phyloP scores from a whole-genome alignment of 2,113 vertebrate species.

The Scytalopus superciliaris region DNA sequence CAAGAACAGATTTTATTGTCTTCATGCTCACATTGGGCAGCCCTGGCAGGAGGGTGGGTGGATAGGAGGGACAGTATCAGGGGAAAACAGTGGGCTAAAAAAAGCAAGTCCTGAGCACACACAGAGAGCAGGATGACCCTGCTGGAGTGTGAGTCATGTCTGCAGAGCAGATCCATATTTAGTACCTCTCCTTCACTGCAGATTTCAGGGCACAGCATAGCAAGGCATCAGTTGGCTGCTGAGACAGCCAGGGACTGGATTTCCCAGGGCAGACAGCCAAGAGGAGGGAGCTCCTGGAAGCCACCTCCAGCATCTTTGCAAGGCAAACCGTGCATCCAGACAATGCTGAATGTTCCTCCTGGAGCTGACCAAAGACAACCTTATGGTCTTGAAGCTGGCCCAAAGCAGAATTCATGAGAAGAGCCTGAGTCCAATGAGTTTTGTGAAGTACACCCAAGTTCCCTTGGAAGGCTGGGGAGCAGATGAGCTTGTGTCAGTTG shows the following conservation, averaged over 20 bases:
- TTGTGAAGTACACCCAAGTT: background rate
- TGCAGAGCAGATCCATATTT: background rate
- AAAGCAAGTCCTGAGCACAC: background rate
- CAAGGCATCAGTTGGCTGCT: background rate
- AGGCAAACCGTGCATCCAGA: background rate
- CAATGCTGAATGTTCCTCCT: background rate
- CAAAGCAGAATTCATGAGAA: background rate
- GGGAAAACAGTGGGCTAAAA: background rate
- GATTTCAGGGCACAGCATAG: background rate
- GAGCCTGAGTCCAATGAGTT: background rate
- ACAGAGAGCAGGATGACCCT: background rate
- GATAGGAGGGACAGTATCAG: background rate
- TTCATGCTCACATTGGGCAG: background rate
- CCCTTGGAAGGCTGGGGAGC: background rate
- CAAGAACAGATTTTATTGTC: background rate
- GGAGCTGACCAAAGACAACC: background rate
- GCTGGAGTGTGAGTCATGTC: background rate
- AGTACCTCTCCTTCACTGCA: background rate
- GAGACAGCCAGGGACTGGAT: background rate
- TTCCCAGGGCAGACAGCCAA: background rate
- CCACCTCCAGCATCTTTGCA: background rate
- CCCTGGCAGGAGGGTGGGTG: background rate
- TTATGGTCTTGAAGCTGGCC: background rate
- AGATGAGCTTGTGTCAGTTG: rapidly evolving
- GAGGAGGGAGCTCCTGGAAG: background rate